Conservation (phyloP, 1,140 invertebrate species). For the Drosophila suzukii region DNA sequence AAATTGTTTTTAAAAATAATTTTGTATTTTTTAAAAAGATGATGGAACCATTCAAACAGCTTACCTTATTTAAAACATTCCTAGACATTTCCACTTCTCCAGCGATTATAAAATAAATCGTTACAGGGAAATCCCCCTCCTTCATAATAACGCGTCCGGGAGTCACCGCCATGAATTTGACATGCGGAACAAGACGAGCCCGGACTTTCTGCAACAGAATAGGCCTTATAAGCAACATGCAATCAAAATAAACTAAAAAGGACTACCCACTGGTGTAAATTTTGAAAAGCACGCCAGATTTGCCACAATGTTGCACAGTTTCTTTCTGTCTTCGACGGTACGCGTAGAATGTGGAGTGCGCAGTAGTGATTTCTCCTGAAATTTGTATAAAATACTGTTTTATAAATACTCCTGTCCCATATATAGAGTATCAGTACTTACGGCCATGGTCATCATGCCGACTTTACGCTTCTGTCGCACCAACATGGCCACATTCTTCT, state of each 20-base stretch:
- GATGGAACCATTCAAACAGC: background rate
- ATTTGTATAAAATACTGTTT: too few species aligned
- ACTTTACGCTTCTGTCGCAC: constrained; percentile 60
- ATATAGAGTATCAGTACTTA: constrained; percentile 3
- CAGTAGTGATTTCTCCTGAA: constrained; percentile 56
- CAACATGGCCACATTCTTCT: constrained; percentile 55
- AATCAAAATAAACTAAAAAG: too few species aligned
- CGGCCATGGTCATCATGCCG: constrained; percentile 57
- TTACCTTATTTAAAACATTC: constrained; percentile 45
- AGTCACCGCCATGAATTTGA: constrained; percentile 40
- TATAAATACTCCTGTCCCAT: too few species aligned
- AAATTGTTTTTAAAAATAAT: background rate
- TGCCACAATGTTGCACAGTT: constrained; percentile 51
- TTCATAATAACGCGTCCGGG: constrained; percentile 45
- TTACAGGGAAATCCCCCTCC: constrained; percentile 38
- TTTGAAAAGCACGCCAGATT: constrained; percentile 44
- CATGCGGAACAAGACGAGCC: constrained; percentile 46
- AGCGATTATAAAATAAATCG: constrained; percentile 56
- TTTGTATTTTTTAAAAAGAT: too few species aligned
- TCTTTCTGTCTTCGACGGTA: constrained; percentile 51
- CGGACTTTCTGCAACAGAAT: constrained; percentile 50
- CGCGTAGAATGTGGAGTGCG: constrained; percentile 32
- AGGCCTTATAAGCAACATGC: too few species aligned
- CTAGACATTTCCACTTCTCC: constrained; percentile 63
- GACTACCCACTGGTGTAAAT: constrained; percentile 49